Base-by-base conservation (phyloP, 2,888 invertebrate genomes). In the Sepioteuthis lessoniana region DNA sequence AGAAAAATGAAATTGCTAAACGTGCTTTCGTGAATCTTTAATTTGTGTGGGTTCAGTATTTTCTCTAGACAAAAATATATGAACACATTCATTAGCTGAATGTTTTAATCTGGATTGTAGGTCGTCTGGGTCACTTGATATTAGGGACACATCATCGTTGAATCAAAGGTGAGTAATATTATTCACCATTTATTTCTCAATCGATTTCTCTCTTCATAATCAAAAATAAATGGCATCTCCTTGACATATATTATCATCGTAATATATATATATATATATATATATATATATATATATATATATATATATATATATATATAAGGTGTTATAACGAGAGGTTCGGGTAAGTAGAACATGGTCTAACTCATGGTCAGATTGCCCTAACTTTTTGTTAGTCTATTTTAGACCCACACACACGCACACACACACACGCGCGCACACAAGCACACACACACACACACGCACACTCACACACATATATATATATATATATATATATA, bases 241-340 rank as follows among this genome's bases (percentile, higher is more conserved):
- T n/a, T 76, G 76, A 31, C 76, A 10, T n/a, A 76, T 76, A 76
- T n/a, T 31, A 31, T 31, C n/a, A 76, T 21, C 50, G 50, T 21
- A 50, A 60, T 60, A 37, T 90, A 90, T 90, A 37, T 90, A 90
- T 90, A 25, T 37, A 90, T 90, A 35, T 90, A 90, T 90, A 90
- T 90, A 37, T 90, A 90, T 90, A 90, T 90, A 37, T 90, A 90
- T 90, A 90, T 90, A 90, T 90, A 90, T 90, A 37, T 90, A 90
- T 90, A 90, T 90, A 90, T 90, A 37, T 90, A 90, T 90, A 90
- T 90, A 37, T 42, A 42, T 76, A 76, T 42, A 42, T 42, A 42
- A 42, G 3, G 42, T 7, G 42, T 42, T 42, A 3, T 42, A 42
- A 3, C 7, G 42, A 42, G 7, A 42, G 42, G 7, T 42, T 42